Evolutionary conservation across 2,797 vertebrate genomes (phyloP).

Genomic region (Catharus ustulatus): DNA sequence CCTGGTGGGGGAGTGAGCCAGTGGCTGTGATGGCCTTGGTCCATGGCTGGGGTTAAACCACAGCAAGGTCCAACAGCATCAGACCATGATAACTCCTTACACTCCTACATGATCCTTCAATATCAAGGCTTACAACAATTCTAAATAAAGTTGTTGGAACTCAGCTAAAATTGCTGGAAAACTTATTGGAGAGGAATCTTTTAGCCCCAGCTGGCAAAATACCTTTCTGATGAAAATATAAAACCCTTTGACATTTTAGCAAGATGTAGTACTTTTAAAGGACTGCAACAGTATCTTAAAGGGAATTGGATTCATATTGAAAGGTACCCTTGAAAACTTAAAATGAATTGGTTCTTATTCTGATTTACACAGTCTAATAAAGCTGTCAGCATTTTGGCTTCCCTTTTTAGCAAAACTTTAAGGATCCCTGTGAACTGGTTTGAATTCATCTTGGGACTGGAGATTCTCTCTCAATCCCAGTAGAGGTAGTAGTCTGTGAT

Average conservation of each 20-base stretch:
- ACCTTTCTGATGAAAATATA: neutral
- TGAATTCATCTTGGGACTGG: slow-evolving; percentile 59
- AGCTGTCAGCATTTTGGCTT: slow-evolving; percentile 74
- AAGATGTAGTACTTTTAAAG: slow-evolving; percentile 61
- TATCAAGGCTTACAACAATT: neutral
- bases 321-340: slow-evolving; percentile 72
- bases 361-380: slow-evolving; percentile 78
- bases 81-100: neutral
- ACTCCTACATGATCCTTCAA: neutral
- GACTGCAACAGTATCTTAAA: slow-evolving; percentile 68
- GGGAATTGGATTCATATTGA: slow-evolving; percentile 67
- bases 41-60: neutral
- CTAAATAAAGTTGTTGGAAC: neutral
- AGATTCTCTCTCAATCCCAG: slow-evolving; percentile 45
- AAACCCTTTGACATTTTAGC: slow-evolving; percentile 32
- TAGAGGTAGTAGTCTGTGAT: slow-evolving; percentile 27
- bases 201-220: neutral
- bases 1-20: neutral
- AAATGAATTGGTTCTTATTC: slow-evolving; percentile 62
- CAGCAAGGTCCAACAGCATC: neutral
- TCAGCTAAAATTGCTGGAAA: neutral
- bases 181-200: neutral
- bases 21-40: neutral
- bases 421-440: slow-evolving; percentile 61
- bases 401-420: slow-evolving; percentile 50